Percentiles rank a stretch among this genome's conserved stretches.
Evolutionary conservation across 2,113 vertebrate species (phyloP).

Genomic region (Corythoichthys intestinalis): DNA sequence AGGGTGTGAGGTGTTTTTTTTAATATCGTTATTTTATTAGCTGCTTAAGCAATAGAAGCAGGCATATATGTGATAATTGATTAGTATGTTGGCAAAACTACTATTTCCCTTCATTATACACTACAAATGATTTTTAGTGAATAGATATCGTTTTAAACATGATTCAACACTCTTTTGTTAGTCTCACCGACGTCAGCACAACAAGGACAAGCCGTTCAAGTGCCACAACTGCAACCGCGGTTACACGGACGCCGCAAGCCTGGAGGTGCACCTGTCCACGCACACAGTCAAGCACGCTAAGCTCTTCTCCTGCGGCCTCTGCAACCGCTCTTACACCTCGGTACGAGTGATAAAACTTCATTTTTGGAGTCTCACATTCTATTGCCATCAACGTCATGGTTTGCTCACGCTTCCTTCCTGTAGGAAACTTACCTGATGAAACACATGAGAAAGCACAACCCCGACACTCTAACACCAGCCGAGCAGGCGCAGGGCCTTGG

Average conservation of each 20-base stretch:
- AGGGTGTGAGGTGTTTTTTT: too few species aligned
- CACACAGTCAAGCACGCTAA: constrained; percentile 98
- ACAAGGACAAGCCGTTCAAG: constrained; percentile 99
- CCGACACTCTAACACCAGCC: constrained; percentile 71
- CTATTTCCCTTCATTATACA: too few species aligned
- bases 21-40: too few species aligned
- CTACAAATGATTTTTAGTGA: too few species aligned
- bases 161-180: constrained; percentile 31
- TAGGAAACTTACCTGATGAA: constrained; percentile 99
- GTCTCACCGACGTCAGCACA: constrained; percentile 98
- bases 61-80: too few species aligned
- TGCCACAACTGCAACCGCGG: constrained; percentile 98
- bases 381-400: too few species aligned
- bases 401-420: neutral
- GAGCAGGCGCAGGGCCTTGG: constrained; percentile 70
- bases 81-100: too few species aligned
- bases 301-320: constrained; percentile 94
- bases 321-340: constrained; percentile 94
- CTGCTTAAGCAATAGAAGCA: too few species aligned
- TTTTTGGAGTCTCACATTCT: too few species aligned
- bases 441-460: constrained; percentile 99
- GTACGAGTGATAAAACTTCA: constrained; percentile 63
- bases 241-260: constrained; percentile 89
- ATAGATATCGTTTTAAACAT: too few species aligned
- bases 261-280: constrained; percentile 95